A percentile compares a stretch with the other conserved stretches of the same genome.
Evolutionary conservation across 2,888 invertebrate genomes (phyloP).

Genomic region (Meghimatium bilineatum): DNA sequence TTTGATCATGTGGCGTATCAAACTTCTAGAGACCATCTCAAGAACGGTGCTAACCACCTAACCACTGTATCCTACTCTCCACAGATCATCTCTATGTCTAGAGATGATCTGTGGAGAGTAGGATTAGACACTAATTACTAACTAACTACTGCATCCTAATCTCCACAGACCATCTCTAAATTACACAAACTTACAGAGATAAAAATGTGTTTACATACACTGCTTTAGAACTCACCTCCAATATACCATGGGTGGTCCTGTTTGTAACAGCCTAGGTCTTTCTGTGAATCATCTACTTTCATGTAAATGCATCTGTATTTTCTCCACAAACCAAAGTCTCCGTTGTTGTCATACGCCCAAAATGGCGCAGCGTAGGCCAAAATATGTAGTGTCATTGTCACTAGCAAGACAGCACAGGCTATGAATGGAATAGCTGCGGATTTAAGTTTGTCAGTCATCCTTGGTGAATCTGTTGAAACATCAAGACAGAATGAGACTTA

Average conservation of each 20-base stretch:
- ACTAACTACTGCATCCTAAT: no score
- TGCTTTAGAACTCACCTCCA: neutral
- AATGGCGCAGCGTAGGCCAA: slow-evolving; percentile 64
- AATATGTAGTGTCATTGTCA: slow-evolving; percentile 60
- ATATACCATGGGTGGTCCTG: slow-evolving; percentile 54
- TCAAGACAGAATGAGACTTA: neutral
- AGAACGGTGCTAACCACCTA: no score
- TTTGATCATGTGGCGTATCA: no score
- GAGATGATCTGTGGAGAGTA: no score
- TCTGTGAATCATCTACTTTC: slow-evolving; percentile 35
- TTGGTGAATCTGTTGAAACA: neutral
- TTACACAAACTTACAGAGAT: no score
- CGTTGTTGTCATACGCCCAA: slow-evolving; percentile 59
- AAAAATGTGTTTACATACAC: no score
- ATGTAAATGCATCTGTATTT: slow-evolving; percentile 56
- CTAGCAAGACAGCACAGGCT: slow-evolving; percentile 61
- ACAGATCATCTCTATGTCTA: no score
- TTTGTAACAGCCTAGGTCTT: slow-evolving; percentile 56
- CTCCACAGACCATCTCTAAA: no score
- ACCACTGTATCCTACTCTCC: no score
- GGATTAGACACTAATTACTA: no score
- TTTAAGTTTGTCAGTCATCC: slow-evolving; percentile 63
- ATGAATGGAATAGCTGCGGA: slow-evolving; percentile 66
- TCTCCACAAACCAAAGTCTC: slow-evolving; percentile 67
- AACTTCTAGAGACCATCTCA: no score